phyloP scores from a whole-genome alignment of 2,797 vertebrate genomes.

The Coccyzus lansbergi region DNA sequence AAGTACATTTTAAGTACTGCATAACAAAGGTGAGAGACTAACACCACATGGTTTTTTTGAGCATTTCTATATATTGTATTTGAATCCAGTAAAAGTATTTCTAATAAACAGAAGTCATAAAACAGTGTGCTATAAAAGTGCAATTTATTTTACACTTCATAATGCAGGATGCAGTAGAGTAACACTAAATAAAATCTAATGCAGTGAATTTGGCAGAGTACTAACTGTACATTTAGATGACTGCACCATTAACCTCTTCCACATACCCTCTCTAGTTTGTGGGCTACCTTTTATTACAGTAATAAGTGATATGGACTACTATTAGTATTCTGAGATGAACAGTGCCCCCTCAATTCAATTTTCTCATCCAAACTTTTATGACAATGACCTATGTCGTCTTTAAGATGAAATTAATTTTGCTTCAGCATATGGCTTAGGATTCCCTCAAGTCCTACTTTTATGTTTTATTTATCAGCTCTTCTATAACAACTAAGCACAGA shows the following conservation, averaged over 20 bases:
- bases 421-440: neutral
- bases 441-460: neutral
- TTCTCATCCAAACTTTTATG: neutral
- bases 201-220: conserved; percentile 22
- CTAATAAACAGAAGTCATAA: conserved; percentile 38
- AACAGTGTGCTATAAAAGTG: conserved; percentile 23
- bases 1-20: neutral
- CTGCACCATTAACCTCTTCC: conserved; percentile 37
- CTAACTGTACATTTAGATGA: conserved; percentile 23
- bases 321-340: neutral
- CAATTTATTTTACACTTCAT: conserved; percentile 41
- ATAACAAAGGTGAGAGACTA: neutral
- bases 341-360: neutral
- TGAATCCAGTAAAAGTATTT: conserved; percentile 26
- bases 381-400: neutral
- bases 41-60: neutral
- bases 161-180: conserved; percentile 9
- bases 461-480: neutral
- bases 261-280: conserved; percentile 22
- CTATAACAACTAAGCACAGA: neutral
- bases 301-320: conserved; percentile 15
- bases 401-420: conserved; percentile 26
- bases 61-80: neutral
- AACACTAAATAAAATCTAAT: conserved; percentile 67
- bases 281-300: conserved; percentile 45